Percentiles rank a stretch among this genome's conserved stretches.
These are phyloP conservation scores for Bos taurus DNA, from an alignment of 2,113 vertebrate genomes.

Conservation along the genomic window DNA sequence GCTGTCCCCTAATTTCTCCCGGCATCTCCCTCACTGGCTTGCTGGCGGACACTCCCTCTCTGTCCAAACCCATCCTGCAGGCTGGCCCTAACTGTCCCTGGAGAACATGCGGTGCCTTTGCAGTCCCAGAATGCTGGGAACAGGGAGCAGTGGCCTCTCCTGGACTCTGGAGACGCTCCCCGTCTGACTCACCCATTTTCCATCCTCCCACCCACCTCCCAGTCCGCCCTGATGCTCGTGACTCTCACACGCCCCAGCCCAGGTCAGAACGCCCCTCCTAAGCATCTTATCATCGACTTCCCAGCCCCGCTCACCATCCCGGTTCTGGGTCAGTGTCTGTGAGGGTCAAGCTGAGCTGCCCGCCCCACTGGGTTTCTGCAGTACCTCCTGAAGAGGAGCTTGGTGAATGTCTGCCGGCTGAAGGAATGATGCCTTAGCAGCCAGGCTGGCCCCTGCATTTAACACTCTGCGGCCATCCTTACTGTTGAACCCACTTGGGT, in stretches of 20 bases:
- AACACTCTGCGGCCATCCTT: not conserved
- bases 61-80: not conserved
- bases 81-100: not conserved
- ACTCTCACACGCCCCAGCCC: not conserved
- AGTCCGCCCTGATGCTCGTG: fast-evolving
- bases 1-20: not conserved
- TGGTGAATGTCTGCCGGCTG: fast-evolving
- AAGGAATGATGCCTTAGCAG: not conserved
- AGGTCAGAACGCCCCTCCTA: fast-evolving
- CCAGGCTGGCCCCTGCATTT: not conserved
- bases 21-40: not conserved
- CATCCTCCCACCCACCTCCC: not conserved
- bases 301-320: not conserved
- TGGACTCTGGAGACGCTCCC: not conserved
- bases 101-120: not conserved
- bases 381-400: not conserved
- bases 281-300: not conserved
- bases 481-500: not conserved
- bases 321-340: not conserved
- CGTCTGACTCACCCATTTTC: not conserved
- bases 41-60: not conserved
- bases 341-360: not conserved
- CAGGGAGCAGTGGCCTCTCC: not conserved
- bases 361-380: not conserved
- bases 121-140: fast-evolving